Percentiles rank a stretch among this genome's conserved stretches.
Evolutionary conservation across 2,797 vertebrate genomes (phyloP).

Genomic region (Cottoperca gobio): DNA sequence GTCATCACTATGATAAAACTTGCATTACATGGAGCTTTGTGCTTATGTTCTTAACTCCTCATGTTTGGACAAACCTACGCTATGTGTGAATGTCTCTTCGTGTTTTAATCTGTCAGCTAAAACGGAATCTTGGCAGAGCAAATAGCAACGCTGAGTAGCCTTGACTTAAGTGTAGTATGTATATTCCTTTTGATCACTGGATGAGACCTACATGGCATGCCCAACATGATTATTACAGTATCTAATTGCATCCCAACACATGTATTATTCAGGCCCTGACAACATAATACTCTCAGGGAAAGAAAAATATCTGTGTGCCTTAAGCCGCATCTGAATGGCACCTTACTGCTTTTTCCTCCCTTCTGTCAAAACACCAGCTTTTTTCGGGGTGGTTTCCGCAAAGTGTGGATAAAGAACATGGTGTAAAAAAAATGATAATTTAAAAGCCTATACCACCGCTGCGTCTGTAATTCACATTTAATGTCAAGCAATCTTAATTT

Average conservation of each 20-base stretch:
- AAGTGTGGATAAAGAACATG: slow-evolving; percentile 16
- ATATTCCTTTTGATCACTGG: slow-evolving; percentile 47
- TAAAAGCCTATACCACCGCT: slow-evolving; percentile 20
- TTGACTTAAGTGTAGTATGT: slow-evolving; percentile 12
- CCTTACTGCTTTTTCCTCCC: slow-evolving; percentile 29
- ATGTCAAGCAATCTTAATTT: slow-evolving; percentile 37
- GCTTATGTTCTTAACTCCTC: not conserved
- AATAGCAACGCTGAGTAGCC: slow-evolving; percentile 10
- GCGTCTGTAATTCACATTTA: slow-evolving; percentile 48
- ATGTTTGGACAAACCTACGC: slow-evolving; percentile 14
- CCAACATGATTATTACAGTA: slow-evolving; percentile 74
- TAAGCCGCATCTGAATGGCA: slow-evolving; percentile 47
- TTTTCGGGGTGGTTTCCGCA: not conserved
- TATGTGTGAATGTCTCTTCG: not conserved
- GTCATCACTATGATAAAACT: not conserved
- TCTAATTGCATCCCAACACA: slow-evolving; percentile 69
- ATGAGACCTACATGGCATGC: slow-evolving; percentile 54
- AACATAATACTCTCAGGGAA: slow-evolving; percentile 61
- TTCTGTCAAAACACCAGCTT: slow-evolving; percentile 44
- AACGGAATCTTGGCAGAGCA: slow-evolving; percentile 30
- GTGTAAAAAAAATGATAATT: not conserved
- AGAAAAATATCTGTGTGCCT: slow-evolving; percentile 49
- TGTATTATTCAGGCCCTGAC: slow-evolving; percentile 70
- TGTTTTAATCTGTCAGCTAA: slow-evolving; percentile 11
- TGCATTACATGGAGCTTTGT: not conserved